Evolutionary conservation across 2,797 vertebrate genomes (phyloP).

Genomic region (Tokudaia muenninki): DNA sequence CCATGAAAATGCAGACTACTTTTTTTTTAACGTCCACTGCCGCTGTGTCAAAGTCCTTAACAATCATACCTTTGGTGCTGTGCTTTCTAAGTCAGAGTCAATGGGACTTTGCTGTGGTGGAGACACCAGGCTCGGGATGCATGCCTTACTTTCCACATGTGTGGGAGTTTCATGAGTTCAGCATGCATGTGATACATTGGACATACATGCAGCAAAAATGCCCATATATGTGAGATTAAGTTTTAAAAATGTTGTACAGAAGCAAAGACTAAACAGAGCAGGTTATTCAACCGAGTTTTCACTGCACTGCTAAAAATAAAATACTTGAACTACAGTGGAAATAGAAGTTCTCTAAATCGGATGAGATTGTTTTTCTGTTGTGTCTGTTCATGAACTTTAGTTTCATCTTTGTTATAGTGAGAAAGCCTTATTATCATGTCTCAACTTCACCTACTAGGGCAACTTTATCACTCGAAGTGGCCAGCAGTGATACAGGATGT

Average conservation of each 20-base stretch:
- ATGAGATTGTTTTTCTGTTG: background rate
- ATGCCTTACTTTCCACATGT: background rate
- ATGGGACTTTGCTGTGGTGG: background rate
- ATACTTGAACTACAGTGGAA: background rate
- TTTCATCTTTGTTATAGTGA: background rate
- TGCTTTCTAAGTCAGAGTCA: background rate
- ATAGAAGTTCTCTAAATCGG: background rate
- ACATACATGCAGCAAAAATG: background rate
- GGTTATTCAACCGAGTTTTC: background rate
- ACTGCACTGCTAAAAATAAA: slow-evolving; percentile 16
- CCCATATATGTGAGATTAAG: background rate
- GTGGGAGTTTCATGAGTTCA: background rate
- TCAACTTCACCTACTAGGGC: background rate
- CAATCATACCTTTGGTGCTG: background rate
- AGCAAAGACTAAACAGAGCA: background rate
- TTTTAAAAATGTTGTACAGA: background rate
- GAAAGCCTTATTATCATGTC: background rate
- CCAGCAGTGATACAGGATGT: background rate
- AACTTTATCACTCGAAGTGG: background rate
- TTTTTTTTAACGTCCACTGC: background rate
- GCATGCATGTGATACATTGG: background rate
- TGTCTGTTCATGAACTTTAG: background rate
- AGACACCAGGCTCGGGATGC: background rate
- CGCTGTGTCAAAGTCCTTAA: background rate
- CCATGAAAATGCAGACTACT: background rate